These are phyloP conservation scores for Drosophila malerkotliana DNA, from an alignment of 1,140 invertebrate species.

Conservation along the genomic window DNA sequence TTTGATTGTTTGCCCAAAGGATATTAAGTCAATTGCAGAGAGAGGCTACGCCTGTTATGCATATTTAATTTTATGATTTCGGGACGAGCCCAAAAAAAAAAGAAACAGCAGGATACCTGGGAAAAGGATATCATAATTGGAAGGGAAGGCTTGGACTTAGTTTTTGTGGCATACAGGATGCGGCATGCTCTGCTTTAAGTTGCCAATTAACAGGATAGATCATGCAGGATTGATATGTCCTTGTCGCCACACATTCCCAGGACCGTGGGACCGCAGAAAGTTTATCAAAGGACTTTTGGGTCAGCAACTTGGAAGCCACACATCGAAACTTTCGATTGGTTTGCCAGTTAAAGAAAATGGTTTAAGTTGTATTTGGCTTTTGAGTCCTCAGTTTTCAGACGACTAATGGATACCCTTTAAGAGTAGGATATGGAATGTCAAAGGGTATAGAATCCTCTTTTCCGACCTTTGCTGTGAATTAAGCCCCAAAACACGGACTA, in stretches of 20 bases:
- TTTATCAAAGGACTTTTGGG: conserved; percentile 36
- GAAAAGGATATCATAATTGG: conserved; percentile 6
- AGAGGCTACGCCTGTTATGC: conserved; percentile 35
- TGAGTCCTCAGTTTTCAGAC: neutral
- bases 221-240: conserved; percentile 31
- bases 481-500: neutral
- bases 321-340: conserved; percentile 14
- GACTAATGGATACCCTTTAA: neutral
- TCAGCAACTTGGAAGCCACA: conserved; percentile 16
- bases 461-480: no score
- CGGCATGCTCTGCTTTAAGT: conserved; percentile 6
- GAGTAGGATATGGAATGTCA: no score
- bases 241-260: neutral
- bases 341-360: neutral
- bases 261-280: conserved; percentile 21
- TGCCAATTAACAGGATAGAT: conserved; percentile 37
- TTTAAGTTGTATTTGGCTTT: neutral
- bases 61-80: conserved; percentile 75
- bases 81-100: neutral
- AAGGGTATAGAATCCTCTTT: neutral
- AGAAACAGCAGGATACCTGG: neutral
- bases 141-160: conserved; percentile 2
- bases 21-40: conserved; percentile 76
- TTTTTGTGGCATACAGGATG: neutral
- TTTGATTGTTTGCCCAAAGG: conserved; percentile 75